Evolutionary conservation across 2,113 vertebrate species (phyloP).

Genomic region (Barbus barbus): DNA sequence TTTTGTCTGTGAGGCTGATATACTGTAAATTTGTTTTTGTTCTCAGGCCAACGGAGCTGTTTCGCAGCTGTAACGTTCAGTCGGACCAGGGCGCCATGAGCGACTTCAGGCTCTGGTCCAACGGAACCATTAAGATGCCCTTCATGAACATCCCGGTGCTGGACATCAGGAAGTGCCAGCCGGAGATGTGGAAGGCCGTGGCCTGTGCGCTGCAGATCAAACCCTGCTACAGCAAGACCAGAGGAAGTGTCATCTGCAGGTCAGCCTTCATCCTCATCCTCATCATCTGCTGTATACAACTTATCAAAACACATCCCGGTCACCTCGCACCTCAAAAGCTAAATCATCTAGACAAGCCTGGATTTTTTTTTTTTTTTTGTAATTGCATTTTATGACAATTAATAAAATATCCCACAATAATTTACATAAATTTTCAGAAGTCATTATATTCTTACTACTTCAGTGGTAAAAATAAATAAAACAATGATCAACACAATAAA

Average conservation of each 20-base stretch:
- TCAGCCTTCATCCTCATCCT: slow-evolving; percentile 59
- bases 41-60: slow-evolving; percentile 93
- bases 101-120: slow-evolving; percentile 98
- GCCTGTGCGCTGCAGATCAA: slow-evolving; percentile 97
- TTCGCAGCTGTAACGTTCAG: slow-evolving; percentile 94
- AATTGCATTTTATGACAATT: too few species aligned
- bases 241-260: slow-evolving; percentile 97
- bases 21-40: slow-evolving; percentile 10
- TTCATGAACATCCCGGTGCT: slow-evolving; percentile 97
- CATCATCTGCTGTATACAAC: too few species aligned
- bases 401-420: too few species aligned
- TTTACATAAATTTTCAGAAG: too few species aligned
- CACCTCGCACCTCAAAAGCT: too few species aligned
- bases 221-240: slow-evolving; percentile 94
- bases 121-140: slow-evolving; percentile 97
- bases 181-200: slow-evolving; percentile 96
- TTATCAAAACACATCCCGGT: too few species aligned
- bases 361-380: too few species aligned
- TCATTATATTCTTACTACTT: too few species aligned
- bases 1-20: not conserved
- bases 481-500: too few species aligned
- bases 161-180: slow-evolving; percentile 93
- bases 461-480: too few species aligned
- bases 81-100: slow-evolving; percentile 98
- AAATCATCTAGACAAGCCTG: too few species aligned